A percentile compares a stretch with the other conserved stretches of the same genome.
Evolutionary conservation across 2,113 vertebrate species (phyloP).

Genomic region (Tenebrosternarchus preto): DNA sequence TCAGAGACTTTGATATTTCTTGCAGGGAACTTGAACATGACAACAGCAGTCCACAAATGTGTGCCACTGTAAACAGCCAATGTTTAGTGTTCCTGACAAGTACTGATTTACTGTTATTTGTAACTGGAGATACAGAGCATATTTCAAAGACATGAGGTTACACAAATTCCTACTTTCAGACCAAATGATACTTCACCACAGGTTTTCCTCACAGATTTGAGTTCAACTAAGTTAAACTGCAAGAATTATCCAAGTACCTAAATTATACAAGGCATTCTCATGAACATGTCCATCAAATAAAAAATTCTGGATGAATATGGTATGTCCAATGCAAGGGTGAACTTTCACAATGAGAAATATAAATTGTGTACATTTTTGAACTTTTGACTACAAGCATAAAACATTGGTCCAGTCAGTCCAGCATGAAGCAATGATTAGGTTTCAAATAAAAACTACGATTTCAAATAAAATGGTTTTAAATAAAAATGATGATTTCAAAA

Average conservation of each 20-base stretch:
- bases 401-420: no score
- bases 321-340: neutral
- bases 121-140: neutral
- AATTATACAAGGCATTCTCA: neutral
- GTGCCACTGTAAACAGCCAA: neutral
- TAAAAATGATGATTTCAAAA: no score
- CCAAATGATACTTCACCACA: neutral
- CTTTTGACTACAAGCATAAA: no score
- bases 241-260: neutral
- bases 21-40: neutral
- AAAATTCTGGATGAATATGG: neutral
- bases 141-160: slow-evolving; percentile 2
- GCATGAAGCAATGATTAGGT: no score
- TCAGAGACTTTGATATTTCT: slow-evolving; percentile 24
- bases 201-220: neutral
- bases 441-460: no score
- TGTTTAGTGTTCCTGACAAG: slow-evolving; percentile 16
- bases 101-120: neutral
- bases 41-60: slow-evolving; percentile 32
- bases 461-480: no score
- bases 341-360: neutral
- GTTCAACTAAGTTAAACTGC: neutral
- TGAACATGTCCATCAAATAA: neutral
- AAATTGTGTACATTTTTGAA: no score
- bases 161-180: neutral